Conservation (phyloP, 2,797 vertebrate species). For the Diplodus sargus region DNA sequence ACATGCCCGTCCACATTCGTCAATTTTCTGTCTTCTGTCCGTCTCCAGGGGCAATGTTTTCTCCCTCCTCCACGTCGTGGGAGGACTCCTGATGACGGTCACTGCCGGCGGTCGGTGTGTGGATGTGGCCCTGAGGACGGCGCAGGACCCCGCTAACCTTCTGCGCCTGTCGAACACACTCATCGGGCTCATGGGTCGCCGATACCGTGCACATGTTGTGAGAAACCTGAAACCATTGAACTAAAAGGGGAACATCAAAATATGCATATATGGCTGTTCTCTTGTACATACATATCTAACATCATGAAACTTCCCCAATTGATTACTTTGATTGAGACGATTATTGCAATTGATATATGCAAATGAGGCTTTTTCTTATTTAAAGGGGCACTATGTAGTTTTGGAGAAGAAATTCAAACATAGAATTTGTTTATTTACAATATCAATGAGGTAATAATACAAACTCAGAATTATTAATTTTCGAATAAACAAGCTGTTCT, state of each 20-base stretch:
- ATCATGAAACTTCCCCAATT: no score
- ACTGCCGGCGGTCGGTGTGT: slow-evolving; percentile 42
- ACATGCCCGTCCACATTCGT: neutral
- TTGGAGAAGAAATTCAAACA: no score
- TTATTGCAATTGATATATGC: no score
- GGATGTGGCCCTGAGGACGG: slow-evolving; percentile 39
- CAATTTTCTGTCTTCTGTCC: neutral
- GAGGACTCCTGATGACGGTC: slow-evolving; percentile 55
- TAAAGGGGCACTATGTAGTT: no score
- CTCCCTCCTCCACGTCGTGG: slow-evolving; percentile 35
- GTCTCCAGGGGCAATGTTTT: slow-evolving; percentile 27
- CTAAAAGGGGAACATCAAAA: neutral
- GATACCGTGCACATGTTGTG: neutral
- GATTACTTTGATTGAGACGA: no score
- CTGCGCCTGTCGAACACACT: slow-evolving; percentile 35
- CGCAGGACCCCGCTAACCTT: slow-evolving; percentile 35
- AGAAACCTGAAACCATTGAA: neutral
- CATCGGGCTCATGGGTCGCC: slow-evolving; percentile 18
- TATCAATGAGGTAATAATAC: no score
- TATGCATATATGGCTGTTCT: neutral
- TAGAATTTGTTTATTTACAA: no score
- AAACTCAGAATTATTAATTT: no score
- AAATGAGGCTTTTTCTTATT: no score
- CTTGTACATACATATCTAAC: no score
- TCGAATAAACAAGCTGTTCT: no score